phyloP scores from a whole-genome alignment of 2,888 invertebrate species.

The Andricus quercusramuli region DNA sequence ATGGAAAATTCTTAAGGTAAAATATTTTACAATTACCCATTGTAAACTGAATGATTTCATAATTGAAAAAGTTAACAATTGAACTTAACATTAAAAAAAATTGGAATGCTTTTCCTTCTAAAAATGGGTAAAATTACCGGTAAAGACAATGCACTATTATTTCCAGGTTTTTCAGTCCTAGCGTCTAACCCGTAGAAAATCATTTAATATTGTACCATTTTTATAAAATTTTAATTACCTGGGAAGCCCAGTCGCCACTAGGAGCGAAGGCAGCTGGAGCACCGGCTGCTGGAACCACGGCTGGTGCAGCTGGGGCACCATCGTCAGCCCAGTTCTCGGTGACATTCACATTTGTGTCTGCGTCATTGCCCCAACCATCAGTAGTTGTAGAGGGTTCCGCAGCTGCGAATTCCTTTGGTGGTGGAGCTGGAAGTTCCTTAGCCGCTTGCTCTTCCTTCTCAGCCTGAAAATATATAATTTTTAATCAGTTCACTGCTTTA shows the following conservation, averaged over 20 bases:
- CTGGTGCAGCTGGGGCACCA: slow-evolving; percentile 43
- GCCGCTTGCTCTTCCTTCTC: slow-evolving; percentile 97
- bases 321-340: slow-evolving; percentile 56
- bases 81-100: too few species aligned
- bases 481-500: neutral
- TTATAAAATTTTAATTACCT: slow-evolving; percentile 42
- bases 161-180: too few species aligned
- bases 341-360: slow-evolving; percentile 50
- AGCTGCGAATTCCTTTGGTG: slow-evolving; percentile 79
- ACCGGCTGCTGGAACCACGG: slow-evolving; percentile 21
- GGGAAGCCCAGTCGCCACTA: slow-evolving; percentile 46
- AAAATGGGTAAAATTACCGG: too few species aligned
- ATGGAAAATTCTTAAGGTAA: too few species aligned
- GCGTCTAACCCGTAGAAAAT: too few species aligned
- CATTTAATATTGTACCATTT: neutral
- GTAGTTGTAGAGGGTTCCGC: slow-evolving; percentile 76
- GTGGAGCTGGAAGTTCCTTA: slow-evolving; percentile 85
- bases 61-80: too few species aligned
- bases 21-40: too few species aligned
- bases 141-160: too few species aligned
- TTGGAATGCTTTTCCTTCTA: too few species aligned
- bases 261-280: slow-evolving; percentile 36
- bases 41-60: too few species aligned
- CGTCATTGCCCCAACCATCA: slow-evolving; percentile 82
- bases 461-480: slow-evolving; percentile 79